Evolutionary conservation across 2,797 vertebrate species (phyloP).

Genomic region (Coracias cyanogaster): DNA sequence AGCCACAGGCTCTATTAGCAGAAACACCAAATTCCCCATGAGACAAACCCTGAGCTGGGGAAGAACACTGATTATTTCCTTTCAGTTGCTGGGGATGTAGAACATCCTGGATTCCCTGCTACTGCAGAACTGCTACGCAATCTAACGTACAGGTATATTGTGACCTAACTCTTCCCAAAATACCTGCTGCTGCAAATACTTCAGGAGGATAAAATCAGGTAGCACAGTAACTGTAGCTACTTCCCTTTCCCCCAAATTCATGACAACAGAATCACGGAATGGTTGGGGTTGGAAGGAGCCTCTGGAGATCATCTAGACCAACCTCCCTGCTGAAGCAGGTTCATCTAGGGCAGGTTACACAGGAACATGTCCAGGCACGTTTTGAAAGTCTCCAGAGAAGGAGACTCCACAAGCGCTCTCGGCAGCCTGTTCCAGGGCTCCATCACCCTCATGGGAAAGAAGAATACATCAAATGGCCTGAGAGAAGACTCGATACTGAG

Average conservation of each 20-base stretch:
- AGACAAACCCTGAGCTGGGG: neutral
- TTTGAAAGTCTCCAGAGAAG: no score
- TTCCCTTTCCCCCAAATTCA: neutral
- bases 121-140: neutral
- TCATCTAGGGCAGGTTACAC: no score
- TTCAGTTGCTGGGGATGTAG: neutral
- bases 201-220: neutral
- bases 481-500: neutral
- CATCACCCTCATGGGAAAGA: no score
- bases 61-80: neutral
- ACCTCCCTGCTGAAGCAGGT: no score
- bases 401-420: no score
- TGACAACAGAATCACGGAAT: neutral
- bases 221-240: neutral
- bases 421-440: no score
- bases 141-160: neutral
- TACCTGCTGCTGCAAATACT: neutral
- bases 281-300: no score
- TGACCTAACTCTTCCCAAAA: neutral
- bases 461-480: neutral
- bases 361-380: no score
- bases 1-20: neutral
- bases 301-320: no score
- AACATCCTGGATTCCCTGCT: neutral
- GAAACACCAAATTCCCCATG: neutral